Percentiles rank a stretch among this genome's conserved stretches.
Conservation (phyloP, 2,113 vertebrate species). For the Bufo gargarizans region DNA sequence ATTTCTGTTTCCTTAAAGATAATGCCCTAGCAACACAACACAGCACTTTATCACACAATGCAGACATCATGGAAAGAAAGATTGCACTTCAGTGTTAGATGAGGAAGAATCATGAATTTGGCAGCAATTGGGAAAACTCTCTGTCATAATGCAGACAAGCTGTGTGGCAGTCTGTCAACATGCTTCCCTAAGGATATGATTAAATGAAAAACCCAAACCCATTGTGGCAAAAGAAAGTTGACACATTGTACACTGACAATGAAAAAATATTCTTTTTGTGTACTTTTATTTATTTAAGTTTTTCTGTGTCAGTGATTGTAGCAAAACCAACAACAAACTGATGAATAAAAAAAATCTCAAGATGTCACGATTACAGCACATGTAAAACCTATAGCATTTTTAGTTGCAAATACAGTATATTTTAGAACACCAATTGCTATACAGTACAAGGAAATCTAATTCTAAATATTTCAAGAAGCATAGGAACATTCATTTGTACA, state of each 20-base stretch:
- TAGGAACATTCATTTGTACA: too few relatives aligned
- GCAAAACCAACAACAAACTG: conserved; percentile 29
- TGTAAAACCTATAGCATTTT: not conserved
- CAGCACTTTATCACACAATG: conserved; percentile 68
- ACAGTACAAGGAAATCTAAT: not conserved
- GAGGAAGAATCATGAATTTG: conserved; percentile 62
- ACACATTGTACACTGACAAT: conserved; percentile 53
- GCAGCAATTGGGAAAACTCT: conserved; percentile 63
- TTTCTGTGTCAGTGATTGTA: conserved; percentile 29
- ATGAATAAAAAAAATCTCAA: not conserved
- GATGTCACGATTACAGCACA: not conserved
- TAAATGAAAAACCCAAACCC: conserved; percentile 61
- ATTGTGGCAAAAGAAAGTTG: conserved; percentile 55
- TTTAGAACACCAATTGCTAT: not conserved
- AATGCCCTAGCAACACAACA: conserved; percentile 62
- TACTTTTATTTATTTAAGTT: conserved; percentile 34
- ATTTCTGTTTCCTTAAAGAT: conserved; percentile 60
- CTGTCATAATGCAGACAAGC: conserved; percentile 62
- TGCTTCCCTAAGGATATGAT: conserved; percentile 61
- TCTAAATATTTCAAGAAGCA: too few relatives aligned
- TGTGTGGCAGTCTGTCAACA: conserved; percentile 59
- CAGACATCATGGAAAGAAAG: conserved; percentile 67
- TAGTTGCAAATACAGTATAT: not conserved
- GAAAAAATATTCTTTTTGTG: conserved; percentile 55
- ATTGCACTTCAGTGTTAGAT: conserved; percentile 65